Percentiles rank a stretch among this genome's conserved stretches.
These are phyloP conservation scores for Cyclophora punctaria DNA, from an alignment of 2,888 invertebrate genomes.

Conservation along the genomic window DNA sequence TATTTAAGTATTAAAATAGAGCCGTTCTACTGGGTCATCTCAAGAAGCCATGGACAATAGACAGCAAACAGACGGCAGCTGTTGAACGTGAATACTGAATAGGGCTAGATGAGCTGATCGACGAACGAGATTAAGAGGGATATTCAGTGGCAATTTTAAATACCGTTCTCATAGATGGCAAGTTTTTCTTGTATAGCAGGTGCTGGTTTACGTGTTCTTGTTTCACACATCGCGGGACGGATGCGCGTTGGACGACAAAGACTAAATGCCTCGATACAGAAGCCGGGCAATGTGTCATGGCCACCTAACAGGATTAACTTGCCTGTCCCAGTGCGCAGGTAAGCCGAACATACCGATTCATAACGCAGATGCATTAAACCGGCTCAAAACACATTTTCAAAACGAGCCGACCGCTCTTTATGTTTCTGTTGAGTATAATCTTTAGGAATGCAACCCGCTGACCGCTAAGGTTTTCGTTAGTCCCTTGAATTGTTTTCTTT, in stretches of 20 bases:
- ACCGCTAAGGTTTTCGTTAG: conserved; percentile 15
- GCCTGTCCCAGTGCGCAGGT: conserved; percentile 69
- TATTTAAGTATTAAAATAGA: too few relatives aligned
- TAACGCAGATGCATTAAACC: conserved; percentile 53
- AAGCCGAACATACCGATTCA: conserved; percentile 48
- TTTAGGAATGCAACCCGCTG: conserved; percentile 21
- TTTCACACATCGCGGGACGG: conserved; percentile 63
- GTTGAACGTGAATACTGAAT: too few relatives aligned
- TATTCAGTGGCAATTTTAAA: conserved; percentile 11
- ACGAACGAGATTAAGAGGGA: too few relatives aligned
- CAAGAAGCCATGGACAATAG: too few relatives aligned
- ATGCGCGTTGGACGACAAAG: conserved; percentile 43
- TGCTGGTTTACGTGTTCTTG: conserved; percentile 57
- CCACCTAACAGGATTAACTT: conserved; percentile 71
- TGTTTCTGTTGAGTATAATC: neutral
- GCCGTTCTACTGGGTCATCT: too few relatives aligned
- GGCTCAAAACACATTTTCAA: conserved; percentile 49
- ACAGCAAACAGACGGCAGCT: too few relatives aligned
- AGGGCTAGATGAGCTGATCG: too few relatives aligned
- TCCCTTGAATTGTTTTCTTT: conserved; percentile 15
- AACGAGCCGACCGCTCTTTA: conserved; percentile 16
- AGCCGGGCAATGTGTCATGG: conserved; percentile 72
- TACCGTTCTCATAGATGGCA: conserved; percentile 72
- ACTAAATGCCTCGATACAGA: conserved; percentile 57
- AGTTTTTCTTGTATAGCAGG: conserved; percentile 70